These are phyloP conservation scores for Perca flavescens DNA, from an alignment of 2,113 vertebrate species.

Conservation along the genomic window DNA sequence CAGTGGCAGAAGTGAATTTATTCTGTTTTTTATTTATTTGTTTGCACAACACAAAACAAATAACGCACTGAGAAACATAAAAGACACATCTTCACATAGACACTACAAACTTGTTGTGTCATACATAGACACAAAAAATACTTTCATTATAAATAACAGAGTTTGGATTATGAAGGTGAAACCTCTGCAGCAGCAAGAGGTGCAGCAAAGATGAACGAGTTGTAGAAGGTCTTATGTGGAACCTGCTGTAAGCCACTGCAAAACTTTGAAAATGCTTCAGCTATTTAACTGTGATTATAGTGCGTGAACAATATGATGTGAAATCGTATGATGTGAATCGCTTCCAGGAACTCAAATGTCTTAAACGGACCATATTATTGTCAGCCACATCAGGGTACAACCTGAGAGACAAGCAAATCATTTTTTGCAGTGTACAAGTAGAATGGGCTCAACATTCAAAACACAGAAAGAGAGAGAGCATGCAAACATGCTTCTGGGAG, in stretches of 20 bases:
- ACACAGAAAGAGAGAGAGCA: constrained; percentile 32
- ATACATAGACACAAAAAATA: not conserved
- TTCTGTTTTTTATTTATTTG: not conserved
- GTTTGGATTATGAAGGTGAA: no score
- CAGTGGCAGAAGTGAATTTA: not conserved
- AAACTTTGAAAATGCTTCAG: not conserved
- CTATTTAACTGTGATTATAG: not conserved
- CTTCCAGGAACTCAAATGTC: not conserved
- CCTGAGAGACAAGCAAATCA: not conserved
- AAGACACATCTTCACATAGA: not conserved
- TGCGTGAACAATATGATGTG: not conserved
- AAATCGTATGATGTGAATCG: not conserved
- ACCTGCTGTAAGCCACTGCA: not conserved
- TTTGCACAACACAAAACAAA: not conserved
- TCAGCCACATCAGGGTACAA: not conserved
- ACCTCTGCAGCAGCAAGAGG: not conserved
- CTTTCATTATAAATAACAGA: no score
- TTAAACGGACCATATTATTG: not conserved
- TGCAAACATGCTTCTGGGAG: constrained; percentile 43
- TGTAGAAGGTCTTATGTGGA: not conserved
- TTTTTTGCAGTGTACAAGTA: constrained; percentile 54
- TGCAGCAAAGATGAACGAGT: not conserved
- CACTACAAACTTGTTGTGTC: no score
- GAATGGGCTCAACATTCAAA: constrained; percentile 66
- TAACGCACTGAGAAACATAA: not conserved